Evolutionary conservation across 1,140 invertebrate species (phyloP), one percentile per base, ranked within the genome.

Genomic region (Ooceraea biroi): DNA sequence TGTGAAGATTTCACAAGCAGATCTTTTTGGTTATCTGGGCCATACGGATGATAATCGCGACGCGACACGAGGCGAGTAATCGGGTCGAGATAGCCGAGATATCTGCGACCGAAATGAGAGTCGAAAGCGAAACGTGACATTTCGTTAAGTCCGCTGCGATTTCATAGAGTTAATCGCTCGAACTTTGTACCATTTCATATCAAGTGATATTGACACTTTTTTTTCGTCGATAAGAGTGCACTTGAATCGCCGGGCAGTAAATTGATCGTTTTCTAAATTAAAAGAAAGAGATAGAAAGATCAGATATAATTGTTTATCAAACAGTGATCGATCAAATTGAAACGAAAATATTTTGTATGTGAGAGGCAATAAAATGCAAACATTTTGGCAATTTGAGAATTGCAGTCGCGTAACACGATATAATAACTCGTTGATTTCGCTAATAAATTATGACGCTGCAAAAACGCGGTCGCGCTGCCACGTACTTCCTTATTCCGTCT

Each of bases 1-100:
- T 19, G 25, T 44, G 30, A 74, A 66, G 46, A 52, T 87, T 87
- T 87, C 83, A 85, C 83, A 68, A 41, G 25, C 48, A 74, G 12
- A 66, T 83, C 48, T 58, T 82, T 87, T 82, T 66, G 52, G 25
- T 66, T 76, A 85, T 85, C 71, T 87, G 83, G 84, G 83, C 71
- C 77, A 85, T 55, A 46, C 52, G 58, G 73, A 82, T 76, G 63
- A 73, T 66, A 71, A 72, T 69, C 22, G 60, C 68, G 17, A 36
- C 19, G 66, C 68, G 41, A 65, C 58, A 72, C 68, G 60, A 68
- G 41, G 41, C 55, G 55, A 83, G 5, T 61, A 55, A 82, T 61
- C 61, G 10, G 55, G 63, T 19, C 68, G 84, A 85, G 76, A 84
- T 80, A 80, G 30, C 48, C 73, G 74, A 60, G 73, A 65, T 50